phyloP scores from a whole-genome alignment of 2,113 vertebrate genomes.

The Cariama cristata region DNA sequence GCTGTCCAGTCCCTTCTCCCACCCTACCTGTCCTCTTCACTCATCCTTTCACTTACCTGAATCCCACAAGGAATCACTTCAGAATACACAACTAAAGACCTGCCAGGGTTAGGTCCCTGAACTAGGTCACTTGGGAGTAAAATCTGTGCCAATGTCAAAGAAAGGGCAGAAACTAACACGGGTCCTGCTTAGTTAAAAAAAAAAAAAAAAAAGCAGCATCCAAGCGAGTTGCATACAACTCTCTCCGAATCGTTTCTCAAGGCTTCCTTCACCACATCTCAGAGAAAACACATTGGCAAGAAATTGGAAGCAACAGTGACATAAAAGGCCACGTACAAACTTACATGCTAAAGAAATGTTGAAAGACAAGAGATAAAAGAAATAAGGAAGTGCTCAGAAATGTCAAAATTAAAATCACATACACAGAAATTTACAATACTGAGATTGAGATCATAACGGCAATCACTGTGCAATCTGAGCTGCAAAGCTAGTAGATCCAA shows the following conservation, averaged over 20 bases:
- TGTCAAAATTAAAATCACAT: neutral
- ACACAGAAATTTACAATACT: neutral
- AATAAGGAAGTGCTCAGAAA: neutral
- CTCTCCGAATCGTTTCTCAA: neutral
- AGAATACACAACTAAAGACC: neutral
- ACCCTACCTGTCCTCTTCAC: neutral
- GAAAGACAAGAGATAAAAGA: neutral
- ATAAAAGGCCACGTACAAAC: neutral
- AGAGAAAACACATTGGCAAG: neutral
- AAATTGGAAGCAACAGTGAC: neutral
- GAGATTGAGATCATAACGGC: neutral
- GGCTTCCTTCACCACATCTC: neutral
- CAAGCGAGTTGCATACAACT: neutral
- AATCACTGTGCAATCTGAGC: neutral
- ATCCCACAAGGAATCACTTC: neutral
- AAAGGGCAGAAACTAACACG: neutral
- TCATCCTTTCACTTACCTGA: neutral
- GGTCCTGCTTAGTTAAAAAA: neutral
- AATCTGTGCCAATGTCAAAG: neutral
- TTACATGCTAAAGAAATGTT: neutral
- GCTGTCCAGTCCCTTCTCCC: neutral
- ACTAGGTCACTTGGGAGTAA: neutral
- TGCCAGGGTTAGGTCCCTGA: neutral
- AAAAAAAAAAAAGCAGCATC: neutral
- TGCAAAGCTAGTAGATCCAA: neutral